Evolutionary conservation across 2,113 vertebrate species (phyloP), one percentile per base, ranked within the genome.

Genomic region (Gnathonemus longibarbis): DNA sequence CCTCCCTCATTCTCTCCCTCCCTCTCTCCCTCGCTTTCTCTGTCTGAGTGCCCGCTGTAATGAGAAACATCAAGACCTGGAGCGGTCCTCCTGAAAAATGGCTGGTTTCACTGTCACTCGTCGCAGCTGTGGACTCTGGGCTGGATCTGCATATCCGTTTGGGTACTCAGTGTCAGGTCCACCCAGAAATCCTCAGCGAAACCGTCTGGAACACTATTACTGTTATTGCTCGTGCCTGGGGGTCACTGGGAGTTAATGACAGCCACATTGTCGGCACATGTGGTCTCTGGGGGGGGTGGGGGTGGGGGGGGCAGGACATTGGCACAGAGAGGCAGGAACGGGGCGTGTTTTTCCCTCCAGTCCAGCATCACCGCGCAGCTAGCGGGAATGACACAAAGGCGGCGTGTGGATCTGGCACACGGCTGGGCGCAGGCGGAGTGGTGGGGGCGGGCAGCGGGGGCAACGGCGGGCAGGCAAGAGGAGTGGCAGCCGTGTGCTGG

Each of bases 401-500:
- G 70, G 89, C 92, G 93, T 94, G 89, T 92, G 91, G 91, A 93
- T 91, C 5, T 27, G 56, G 45, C 42, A 39, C 92, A 83, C 91
- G 90, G 92, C 89, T 56, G 74, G 31, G 74, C 5, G 15, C 84
- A 6, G 84, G 83, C 83, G 7, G 45, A 84, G 42, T 0, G 7
- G 80, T 48, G 83, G 77, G 13, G 39, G 77, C 15, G 39, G 15
- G 15, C 77, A 45, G 35, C 15, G 39, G 77, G 77, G 13, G 39
- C 77, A 42, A 39, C 77, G 5, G 77, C 3, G 77, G 77, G 35
- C 77, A 31, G 62, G 35, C 62, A n/a, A 89, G 93, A 95, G 92
- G 93, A 94, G 93, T 92, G 94, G 58, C 58, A 66, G 94, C 90
- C 42, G 91, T 94, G 96, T 95, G 95, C 94, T 96, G 95, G 95